Evolutionary conservation across 2,888 invertebrate species (phyloP).

Genomic region (Lasioglossum pauxillum): DNA sequence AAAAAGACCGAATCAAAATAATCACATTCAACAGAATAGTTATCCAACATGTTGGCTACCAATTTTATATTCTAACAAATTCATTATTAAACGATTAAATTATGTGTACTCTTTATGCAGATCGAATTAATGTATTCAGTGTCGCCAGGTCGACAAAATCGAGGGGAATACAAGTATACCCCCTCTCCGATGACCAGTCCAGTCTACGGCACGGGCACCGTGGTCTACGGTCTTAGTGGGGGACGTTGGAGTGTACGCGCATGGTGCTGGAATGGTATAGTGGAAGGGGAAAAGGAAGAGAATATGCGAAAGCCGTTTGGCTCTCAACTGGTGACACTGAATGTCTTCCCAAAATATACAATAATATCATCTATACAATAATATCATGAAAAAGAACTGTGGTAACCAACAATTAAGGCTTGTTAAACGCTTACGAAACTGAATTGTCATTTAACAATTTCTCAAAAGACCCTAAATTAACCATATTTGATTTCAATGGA

Average conservation of each 20-base stretch:
- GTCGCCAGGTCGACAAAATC: too few species aligned
- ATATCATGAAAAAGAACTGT: not conserved
- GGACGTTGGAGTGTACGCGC: too few species aligned
- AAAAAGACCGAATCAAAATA: constrained; percentile 3
- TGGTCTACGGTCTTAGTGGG: too few species aligned
- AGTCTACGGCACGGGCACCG: too few species aligned
- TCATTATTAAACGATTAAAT: constrained; percentile 1
- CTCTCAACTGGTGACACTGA: too few species aligned
- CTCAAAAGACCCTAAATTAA: not conserved
- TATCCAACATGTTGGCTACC: not conserved
- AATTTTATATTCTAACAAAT: not conserved
- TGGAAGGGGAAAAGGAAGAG: too few species aligned
- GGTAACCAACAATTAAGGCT: not conserved
- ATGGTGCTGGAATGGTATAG: too few species aligned
- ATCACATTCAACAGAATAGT: not conserved
- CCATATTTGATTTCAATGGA: not conserved
- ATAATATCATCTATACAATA: not conserved
- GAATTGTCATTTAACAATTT: not conserved
- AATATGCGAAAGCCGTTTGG: too few species aligned
- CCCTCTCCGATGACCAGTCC: too few species aligned
- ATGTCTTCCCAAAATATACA: not conserved
- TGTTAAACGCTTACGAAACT: not conserved
- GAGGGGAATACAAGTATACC: too few species aligned
- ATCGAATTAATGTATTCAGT: not conserved
- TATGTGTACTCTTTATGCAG: not conserved